These are phyloP conservation scores for Lypha dubia DNA, from an alignment of 2,888 invertebrate species.

Conservation along the genomic window DNA sequence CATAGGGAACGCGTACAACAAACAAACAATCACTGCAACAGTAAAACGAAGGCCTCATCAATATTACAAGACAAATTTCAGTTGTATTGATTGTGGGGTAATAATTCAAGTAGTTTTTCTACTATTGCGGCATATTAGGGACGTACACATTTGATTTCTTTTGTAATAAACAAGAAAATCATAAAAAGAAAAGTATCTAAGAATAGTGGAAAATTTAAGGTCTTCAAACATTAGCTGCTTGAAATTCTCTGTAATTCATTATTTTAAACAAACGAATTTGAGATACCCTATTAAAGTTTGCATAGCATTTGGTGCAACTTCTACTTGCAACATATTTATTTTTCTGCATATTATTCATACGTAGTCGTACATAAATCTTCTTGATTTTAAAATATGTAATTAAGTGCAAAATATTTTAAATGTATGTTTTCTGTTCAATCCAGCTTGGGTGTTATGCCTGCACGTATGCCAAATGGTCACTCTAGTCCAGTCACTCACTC, in stretches of 20 bases:
- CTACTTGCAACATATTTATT: constrained; percentile 19
- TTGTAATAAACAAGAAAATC: neutral
- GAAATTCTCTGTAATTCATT: too few relatives aligned
- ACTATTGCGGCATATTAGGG: constrained; percentile 10
- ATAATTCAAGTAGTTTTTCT: constrained; percentile 56
- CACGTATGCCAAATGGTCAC: neutral
- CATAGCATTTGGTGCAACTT: constrained; percentile 15
- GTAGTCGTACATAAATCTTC: constrained; percentile 50
- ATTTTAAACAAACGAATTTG: too few relatives aligned
- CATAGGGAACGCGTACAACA: constrained; percentile 8
- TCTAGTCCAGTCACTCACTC: neutral
- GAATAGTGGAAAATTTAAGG: too few relatives aligned
- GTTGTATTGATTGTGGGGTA: constrained; percentile 55
- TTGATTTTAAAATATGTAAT: constrained; percentile 65
- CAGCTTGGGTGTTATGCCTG: constrained; percentile 19
- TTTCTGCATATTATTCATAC: constrained; percentile 13
- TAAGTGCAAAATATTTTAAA: constrained; percentile 64
- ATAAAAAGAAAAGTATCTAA: neutral
- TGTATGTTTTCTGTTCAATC: constrained; percentile 43
- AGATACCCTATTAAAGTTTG: constrained; percentile 12
- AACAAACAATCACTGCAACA: constrained; percentile 37
- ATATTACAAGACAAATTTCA: constrained; percentile 70
- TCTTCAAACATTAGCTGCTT: too few relatives aligned
- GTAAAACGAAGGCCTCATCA: constrained; percentile 60
- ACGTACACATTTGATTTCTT: neutral